phyloP scores from a whole-genome alignment of 2,888 invertebrate species.

The Gymnocheta viridis region DNA sequence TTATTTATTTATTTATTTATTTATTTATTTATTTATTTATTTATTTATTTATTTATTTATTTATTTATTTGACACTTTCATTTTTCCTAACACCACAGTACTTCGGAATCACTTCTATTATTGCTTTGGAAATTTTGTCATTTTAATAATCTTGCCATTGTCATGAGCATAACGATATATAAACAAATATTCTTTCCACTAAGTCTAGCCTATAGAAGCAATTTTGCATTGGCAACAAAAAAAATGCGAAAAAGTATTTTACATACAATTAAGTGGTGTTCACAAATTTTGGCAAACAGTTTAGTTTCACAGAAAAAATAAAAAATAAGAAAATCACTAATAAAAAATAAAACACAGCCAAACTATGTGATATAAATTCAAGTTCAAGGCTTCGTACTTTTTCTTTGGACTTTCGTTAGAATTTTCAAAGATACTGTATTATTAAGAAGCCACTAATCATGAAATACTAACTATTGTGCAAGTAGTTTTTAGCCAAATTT shows the following conservation, averaged over 20 bases:
- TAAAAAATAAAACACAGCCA: background rate
- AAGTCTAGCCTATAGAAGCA: constrained; percentile 25
- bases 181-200: background rate
- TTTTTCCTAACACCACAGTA: too few relatives aligned
- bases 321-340: background rate
- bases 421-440: constrained; percentile 22
- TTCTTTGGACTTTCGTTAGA: background rate
- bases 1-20: too few relatives aligned
- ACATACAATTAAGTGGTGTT: constrained; percentile 7
- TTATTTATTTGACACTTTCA: too few relatives aligned
- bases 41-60: too few relatives aligned
- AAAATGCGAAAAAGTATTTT: background rate
- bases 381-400: constrained; percentile 56
- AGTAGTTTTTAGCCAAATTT: background rate
- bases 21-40: too few relatives aligned
- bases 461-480: background rate
- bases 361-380: constrained; percentile 12
- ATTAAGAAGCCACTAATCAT: background rate
- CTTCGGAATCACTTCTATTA: background rate
- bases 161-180: constrained; percentile 5
- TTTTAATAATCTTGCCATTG: background rate
- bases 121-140: background rate
- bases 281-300: constrained; percentile 47
- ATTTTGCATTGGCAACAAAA: background rate
- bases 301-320: background rate